Base-by-base conservation (phyloP, 1,140 invertebrate species). In the Aphis craccivora region DNA sequence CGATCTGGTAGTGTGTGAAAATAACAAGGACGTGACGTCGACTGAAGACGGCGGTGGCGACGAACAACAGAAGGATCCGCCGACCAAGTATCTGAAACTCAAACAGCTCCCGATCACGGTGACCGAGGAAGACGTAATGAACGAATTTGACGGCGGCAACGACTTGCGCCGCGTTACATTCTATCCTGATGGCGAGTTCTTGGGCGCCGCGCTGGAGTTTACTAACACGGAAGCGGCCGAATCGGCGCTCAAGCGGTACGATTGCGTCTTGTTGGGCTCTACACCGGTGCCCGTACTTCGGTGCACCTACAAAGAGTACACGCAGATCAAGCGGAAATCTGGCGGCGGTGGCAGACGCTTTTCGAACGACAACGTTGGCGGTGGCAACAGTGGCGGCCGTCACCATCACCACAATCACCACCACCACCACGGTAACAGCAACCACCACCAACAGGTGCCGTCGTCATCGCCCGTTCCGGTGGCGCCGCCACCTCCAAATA, bases 401-500 rank as follows among this genome's bases (percentile, higher is more conserved):
- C 45, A 20, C 43, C 83, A 18, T 5, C 67, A n/a, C 45, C 81
- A 51, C 14, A 4, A 14, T 51, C 67, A 48, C 30, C 43, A 25
- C 22, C 35, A 40, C 84, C 37, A 18, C 53, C 84, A 35, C 93
- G 20, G 40, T 4, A 11, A 5, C 40, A 25, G 37, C 91, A 35
- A 25, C 14, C 23, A n/a, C 40, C 37, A 37, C 55, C 55, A 37
- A 67, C 60, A 45, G 20, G 0, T 9, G 2, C 91, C 67, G 14
- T 18, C 40, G 1, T 35, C 23, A 35, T 35, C 48, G 23, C 14
- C 87, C 53, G 40, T 30, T 7, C 25, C 35, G 40, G 8, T 30
- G 30, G 35, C 35, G 30, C 83, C 37, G n/a, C 83, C 81, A 45
- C 43, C 43, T 18, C 81, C 45, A 3, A 96, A 97, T 18, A 96